Base-by-base conservation (phyloP, 2,888 invertebrate species). In the Leptogaster cylindrica region DNA sequence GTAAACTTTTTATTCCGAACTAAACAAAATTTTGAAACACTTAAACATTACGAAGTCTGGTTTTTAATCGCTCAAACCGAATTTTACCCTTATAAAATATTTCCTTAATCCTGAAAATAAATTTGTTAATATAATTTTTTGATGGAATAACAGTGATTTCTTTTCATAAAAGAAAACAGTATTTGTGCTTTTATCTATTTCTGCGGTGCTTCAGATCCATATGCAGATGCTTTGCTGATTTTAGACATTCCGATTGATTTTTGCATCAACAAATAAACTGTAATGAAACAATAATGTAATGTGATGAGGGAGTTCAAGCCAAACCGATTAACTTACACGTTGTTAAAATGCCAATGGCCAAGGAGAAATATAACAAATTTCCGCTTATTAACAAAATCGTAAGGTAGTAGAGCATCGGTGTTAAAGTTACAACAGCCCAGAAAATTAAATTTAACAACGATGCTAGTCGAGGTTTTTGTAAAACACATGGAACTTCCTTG, bases 171-270 rank as follows among this genome's bases (percentile, higher is more conserved):
- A n/a, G n/a, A n/a, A n/a, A n/a, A n/a, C n/a, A n/a, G n/a, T 31
- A 28, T 55, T 55, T 52, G 36, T 55, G 36, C 55, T 36, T 33
- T 8, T 36, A 36, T 0, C 12, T 55, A 55, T 55, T 39, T 55
- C 6, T 36, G 55, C 8, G 36, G 36, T 55, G 23, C 23, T 23
- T 55, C 55, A 10, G 78, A 83, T 70, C 93, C 93, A 77, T 93
- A 94, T 4, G 89, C 89, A 25, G 93, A 93, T 36, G 88, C 90
- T 80, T 91, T 89, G 77, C 90, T 91, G 74, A 93, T 92, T 81
- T 92, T 88, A 1, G 93, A 91, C 87, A 91, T 89, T 61, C 90
- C 89, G 74, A 94, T 90, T 48, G 90, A 87, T 79, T 90, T 90
- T 75, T 90, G 87, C 80, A 93, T 86, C 23, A 92, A 82, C 72